Evolutionary conservation across 2,888 invertebrate genomes (phyloP).

Genomic region (Apamea sordens): DNA sequence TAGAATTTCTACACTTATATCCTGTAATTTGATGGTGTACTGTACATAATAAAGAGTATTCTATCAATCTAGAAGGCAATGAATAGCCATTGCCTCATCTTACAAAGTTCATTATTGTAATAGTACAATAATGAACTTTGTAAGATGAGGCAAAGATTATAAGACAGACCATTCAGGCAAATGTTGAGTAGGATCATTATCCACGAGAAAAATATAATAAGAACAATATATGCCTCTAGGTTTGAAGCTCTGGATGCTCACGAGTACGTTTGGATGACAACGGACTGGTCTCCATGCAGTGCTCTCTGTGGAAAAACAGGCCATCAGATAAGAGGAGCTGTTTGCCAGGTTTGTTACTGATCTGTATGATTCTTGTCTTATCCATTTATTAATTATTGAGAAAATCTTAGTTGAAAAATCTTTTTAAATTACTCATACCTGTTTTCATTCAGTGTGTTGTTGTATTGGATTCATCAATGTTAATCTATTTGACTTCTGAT

Average conservation of each 20-base stretch:
- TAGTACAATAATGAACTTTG: neutral
- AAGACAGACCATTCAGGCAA: neutral
- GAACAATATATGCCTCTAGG: constrained; percentile 18
- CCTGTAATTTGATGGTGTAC: neutral
- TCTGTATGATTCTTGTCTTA: neutral
- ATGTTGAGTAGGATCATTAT: neutral
- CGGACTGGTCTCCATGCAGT: constrained; percentile 96
- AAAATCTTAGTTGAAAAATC: neutral
- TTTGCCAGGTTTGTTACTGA: constrained; percentile 91
- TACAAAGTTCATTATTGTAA: too few species aligned
- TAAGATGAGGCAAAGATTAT: neutral
- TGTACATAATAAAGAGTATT: neutral
- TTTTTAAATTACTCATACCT: neutral
- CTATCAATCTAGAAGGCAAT: neutral
- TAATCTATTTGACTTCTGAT: neutral
- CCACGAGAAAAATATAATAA: neutral
- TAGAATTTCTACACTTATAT: neutral
- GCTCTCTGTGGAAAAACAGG: constrained; percentile 95
- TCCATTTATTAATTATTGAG: neutral
- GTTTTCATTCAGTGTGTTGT: neutral
- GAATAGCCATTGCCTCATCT: too few species aligned
- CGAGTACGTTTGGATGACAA: constrained; percentile 94
- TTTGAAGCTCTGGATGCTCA: constrained; percentile 73
- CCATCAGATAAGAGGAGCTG: constrained; percentile 92
- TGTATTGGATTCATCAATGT: neutral